A percentile compares a stretch with the other conserved stretches of the same genome.
Conservation (phyloP, 2,888 invertebrate genomes). For the Dysmachus trigonus region DNA sequence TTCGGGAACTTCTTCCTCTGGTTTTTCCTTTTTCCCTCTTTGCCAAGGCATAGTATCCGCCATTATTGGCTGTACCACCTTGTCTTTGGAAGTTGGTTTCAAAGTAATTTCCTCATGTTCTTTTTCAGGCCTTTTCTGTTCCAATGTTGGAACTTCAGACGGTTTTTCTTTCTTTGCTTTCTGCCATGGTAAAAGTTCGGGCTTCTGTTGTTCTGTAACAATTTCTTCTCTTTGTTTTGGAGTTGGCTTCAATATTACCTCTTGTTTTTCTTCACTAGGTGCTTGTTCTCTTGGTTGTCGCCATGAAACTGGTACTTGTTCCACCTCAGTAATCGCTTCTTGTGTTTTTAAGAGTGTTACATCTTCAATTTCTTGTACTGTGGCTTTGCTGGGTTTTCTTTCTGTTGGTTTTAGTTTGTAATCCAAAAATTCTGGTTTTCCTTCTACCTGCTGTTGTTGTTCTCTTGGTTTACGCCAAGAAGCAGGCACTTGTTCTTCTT, state of each 20-base stretch:
- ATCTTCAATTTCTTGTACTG: neutral
- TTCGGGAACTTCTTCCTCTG: slow-evolving; percentile 56
- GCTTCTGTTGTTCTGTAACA: neutral
- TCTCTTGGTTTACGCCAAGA: neutral
- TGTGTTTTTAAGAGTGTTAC: neutral
- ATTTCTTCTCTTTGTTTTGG: neutral
- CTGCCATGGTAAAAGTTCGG: slow-evolving; percentile 50
- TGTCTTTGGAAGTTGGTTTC: slow-evolving; percentile 46
- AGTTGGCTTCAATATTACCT: slow-evolving; percentile 51
- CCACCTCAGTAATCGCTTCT: slow-evolving; percentile 53
- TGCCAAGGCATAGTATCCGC: slow-evolving; percentile 46
- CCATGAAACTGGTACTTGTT: slow-evolving; percentile 53
- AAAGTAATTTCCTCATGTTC: slow-evolving; percentile 29
- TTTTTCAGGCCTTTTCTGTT: slow-evolving; percentile 49
- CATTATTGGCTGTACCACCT: slow-evolving; percentile 54
- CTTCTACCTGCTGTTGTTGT: neutral
- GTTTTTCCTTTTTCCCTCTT: slow-evolving; percentile 56
- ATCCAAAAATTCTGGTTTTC: slow-evolving; percentile 51
- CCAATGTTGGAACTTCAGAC: slow-evolving; percentile 53
- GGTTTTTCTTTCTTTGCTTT: slow-evolving; percentile 52
- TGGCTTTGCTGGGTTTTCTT: slow-evolving; percentile 47
- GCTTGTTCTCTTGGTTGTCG: slow-evolving; percentile 40
- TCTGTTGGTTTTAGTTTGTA: slow-evolving; percentile 49
- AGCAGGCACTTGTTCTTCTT: slow-evolving; percentile 56
- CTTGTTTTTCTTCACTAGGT: slow-evolving; percentile 49